Evolutionary conservation across 2,888 invertebrate species (phyloP), one percentile per base, ranked within the genome.

Genomic region (Sipha maydis): DNA sequence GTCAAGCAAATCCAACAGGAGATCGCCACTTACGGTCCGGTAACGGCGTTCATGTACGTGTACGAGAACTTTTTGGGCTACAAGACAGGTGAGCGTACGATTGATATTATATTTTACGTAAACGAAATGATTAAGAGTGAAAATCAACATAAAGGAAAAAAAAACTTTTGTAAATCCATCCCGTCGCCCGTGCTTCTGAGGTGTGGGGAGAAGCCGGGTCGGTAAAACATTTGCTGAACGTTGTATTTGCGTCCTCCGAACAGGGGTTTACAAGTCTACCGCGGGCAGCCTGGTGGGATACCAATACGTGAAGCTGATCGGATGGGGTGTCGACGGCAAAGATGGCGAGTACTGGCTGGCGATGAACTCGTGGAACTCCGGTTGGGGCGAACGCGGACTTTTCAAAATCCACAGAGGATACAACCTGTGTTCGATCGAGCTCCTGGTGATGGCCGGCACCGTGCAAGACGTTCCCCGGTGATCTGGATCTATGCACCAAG

Each of bases 281-380:
- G n/a, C 4, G n/a, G 85, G 85, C 28, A 78, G 78, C 14, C 78
- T 85, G 9, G 54, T 85, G 54, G 85, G 85, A 5, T 78, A 85
- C 34, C 78, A 85, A 7, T 54, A 78, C 28, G 85, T 85, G 11
- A 85, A 85, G 34, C 54, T 85, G n/a, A 85, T 85, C 78, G 85
- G 85, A 19, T 85, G 85, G 85, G 78, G 85, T 9, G 69, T 78
- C 9, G 85, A 85, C 31, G 48, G 25, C 7, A 69, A 54, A 21
- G 78, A 48, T 0, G 11, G 21, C 54, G 85, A 69, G 19, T 85
- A 85, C 48, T 85, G 85, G 78, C 25, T 85, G 71, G 85, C 85
- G 54, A 85, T 85, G 69, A 85, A 85, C 19, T 85, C 85, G 25
- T 85, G 85, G 85, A 85, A 85, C n/a, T 71, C 78, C 21, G n/a